Percentiles rank a stretch among this genome's conserved stretches.
These are phyloP conservation scores for Ptyas mucosa DNA, from an alignment of 2,113 vertebrate species.

Conservation along the genomic window DNA sequence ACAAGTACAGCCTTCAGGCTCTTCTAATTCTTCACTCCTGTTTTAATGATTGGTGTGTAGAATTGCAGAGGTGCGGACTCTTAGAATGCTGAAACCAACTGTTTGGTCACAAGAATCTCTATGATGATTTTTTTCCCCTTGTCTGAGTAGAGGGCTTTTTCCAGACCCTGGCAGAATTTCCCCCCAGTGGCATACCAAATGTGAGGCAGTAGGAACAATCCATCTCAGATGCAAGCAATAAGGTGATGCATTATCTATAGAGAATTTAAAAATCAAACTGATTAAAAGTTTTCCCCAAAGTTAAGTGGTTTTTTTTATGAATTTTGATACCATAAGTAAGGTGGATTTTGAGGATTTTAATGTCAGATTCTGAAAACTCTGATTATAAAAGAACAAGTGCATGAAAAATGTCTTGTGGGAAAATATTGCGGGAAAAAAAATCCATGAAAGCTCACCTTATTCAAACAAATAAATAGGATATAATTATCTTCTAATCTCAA, in stretches of 20 bases:
- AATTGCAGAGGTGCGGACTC: not conserved
- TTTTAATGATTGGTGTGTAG: not conserved
- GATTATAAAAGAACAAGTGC: not conserved
- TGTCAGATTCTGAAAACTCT: not conserved
- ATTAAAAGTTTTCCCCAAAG: not conserved
- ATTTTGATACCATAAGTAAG: not conserved
- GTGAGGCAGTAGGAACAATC: not conserved
- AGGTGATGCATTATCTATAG: not conserved
- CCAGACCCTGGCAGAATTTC: not conserved
- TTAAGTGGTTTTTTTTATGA: not conserved
- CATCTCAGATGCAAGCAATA: not conserved
- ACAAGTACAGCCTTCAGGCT: not conserved
- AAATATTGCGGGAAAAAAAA: not conserved
- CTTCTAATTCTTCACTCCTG: not conserved
- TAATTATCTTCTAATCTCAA: not conserved
- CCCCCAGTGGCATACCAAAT: not conserved
- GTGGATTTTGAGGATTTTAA: not conserved
- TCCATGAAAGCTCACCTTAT: not conserved
- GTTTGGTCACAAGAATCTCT: not conserved
- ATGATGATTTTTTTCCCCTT: not conserved
- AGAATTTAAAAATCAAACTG: not conserved
- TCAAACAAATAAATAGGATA: not conserved
- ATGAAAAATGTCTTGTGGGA: not conserved
- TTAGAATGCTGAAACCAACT: not conserved
- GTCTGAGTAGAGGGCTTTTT: not conserved